phyloP scores from a whole-genome alignment of 2,113 vertebrate species.

The Myotis brandtii region DNA sequence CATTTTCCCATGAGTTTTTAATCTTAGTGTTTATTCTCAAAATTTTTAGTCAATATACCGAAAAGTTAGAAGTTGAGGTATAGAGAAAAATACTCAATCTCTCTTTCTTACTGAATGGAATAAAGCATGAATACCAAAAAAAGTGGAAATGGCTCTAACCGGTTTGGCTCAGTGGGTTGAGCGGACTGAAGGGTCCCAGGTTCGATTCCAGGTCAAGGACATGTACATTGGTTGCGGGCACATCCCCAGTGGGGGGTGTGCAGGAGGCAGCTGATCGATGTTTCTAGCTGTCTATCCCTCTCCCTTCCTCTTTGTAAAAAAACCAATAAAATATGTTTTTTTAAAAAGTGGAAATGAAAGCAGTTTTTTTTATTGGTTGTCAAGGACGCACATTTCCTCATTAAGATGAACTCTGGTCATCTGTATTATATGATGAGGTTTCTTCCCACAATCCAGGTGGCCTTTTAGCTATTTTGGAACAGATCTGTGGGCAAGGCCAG shows the following conservation, averaged over 20 bases:
- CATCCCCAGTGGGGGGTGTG: too few relatives aligned
- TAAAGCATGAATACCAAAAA: not conserved
- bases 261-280: too few relatives aligned
- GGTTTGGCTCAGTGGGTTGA: too few relatives aligned
- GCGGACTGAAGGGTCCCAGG: too few relatives aligned
- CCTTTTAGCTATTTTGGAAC: not conserved
- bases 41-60: not conserved
- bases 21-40: not conserved
- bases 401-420: not conserved
- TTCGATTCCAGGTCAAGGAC: too few relatives aligned
- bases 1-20: not conserved
- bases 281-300: too few relatives aligned
- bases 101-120: not conserved
- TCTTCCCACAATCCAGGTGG: not conserved
- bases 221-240: too few relatives aligned
- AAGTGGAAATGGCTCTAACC: not conserved
- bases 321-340: too few relatives aligned
- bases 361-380: not conserved
- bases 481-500: not conserved
- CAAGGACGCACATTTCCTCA: not conserved
- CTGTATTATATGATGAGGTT: not conserved
- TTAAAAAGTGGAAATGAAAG: not conserved
- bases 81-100: not conserved
- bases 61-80: not conserved
- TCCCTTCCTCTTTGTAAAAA: too few relatives aligned